These are phyloP conservation scores for Oxytorus armatus DNA, from an alignment of 2,888 invertebrate species.

Conservation along the genomic window DNA sequence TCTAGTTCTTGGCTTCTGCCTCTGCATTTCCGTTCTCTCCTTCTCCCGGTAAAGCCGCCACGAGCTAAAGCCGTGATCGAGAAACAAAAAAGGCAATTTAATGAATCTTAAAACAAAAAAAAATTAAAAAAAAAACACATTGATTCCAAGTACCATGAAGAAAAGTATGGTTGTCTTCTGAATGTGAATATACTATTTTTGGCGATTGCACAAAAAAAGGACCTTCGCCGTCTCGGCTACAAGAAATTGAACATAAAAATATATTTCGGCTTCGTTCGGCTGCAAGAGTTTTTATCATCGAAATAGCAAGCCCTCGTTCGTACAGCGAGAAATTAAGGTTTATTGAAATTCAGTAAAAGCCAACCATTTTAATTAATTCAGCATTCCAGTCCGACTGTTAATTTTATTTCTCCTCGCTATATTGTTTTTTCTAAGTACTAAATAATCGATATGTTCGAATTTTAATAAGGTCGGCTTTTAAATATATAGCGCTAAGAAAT, in stretches of 20 bases:
- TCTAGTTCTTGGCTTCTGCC: conserved; percentile 24
- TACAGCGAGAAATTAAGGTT: too few species aligned
- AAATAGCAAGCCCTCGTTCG: too few species aligned
- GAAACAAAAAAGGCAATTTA: conserved; percentile 5
- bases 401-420: too few species aligned
- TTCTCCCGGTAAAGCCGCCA: conserved; percentile 15
- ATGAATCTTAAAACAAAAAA: conserved; percentile 2
- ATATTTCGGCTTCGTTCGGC: background rate
- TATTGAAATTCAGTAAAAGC: too few species aligned
- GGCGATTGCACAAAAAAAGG: conserved; percentile 6
- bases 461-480: too few species aligned
- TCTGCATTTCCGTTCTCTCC: conserved; percentile 35
- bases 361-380: too few species aligned
- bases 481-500: too few species aligned
- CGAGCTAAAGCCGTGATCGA: conserved; percentile 19
- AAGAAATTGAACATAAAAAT: background rate
- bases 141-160: background rate
- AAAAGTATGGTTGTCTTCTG: background rate
- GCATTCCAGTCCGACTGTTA: too few species aligned
- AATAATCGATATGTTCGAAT: too few species aligned
- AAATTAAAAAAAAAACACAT: conserved; percentile 5
- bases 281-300: too few species aligned
- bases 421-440: too few species aligned
- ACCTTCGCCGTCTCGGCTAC: conserved; percentile 12
- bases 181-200: conserved; percentile 1